These are phyloP conservation scores for Actinia tenebrosa DNA, from an alignment of 64 coral and sea anemone genomes.

Conservation along the genomic window DNA sequence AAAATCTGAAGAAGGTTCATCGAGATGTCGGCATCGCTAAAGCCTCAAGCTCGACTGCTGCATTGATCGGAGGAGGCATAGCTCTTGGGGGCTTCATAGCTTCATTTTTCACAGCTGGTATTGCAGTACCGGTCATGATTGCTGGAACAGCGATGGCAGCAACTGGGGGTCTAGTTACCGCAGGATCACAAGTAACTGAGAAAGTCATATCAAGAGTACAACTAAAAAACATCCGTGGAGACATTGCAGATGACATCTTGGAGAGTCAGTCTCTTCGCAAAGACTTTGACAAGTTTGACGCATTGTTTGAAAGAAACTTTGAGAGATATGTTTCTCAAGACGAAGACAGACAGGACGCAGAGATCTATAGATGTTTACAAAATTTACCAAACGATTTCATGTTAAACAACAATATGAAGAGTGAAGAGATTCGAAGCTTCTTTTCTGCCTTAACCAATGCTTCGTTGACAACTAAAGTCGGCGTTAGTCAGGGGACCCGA, in stretches of 20 bases:
- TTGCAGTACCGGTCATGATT: conserved; percentile 27
- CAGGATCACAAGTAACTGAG: not conserved
- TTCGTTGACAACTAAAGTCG: not conserved
- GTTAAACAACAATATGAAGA: not conserved
- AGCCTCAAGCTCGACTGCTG: conserved; percentile 1
- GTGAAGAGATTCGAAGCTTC: not conserved
- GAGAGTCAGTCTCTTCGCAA: not conserved
- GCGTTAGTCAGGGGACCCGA: not conserved
- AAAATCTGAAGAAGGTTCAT: conserved; percentile 31
- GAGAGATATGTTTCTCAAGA: not conserved
- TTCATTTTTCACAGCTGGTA: conserved; percentile 42
- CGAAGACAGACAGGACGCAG: no score
- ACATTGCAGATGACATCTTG: not conserved
- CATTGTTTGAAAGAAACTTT: not conserved
- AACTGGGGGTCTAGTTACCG: conserved; percentile 28
- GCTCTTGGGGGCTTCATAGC: conserved; percentile 49
- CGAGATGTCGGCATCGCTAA: conserved; percentile 34
- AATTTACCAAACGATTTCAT: not conserved
- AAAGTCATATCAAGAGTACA: conserved; percentile 12
- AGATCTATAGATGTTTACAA: not conserved
- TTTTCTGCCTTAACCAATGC: not conserved
- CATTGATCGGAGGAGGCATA: conserved; percentile 24
- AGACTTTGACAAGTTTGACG: not conserved
- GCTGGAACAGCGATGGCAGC: conserved; percentile 18
- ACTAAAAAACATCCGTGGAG: not conserved